Evolutionary conservation across 1,140 invertebrate genomes (phyloP).

Genomic region (Polyergus mexicanus): DNA sequence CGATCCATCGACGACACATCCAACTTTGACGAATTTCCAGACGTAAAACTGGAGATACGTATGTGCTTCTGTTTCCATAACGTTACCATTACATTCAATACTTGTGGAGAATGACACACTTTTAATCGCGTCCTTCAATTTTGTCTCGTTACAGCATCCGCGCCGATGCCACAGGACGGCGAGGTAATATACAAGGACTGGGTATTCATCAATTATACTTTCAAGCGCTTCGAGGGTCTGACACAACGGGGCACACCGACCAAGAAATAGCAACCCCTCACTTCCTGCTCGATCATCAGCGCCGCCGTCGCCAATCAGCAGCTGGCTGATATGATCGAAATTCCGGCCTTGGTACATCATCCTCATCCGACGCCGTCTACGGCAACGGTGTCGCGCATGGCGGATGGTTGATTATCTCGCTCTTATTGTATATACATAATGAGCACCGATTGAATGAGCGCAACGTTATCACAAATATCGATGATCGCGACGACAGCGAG

Average conservation of each 20-base stretch:
- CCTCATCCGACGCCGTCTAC: slow-evolving; percentile 78
- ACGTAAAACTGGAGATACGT: slow-evolving; percentile 99
- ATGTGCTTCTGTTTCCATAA: slow-evolving; percentile 86
- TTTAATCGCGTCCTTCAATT: not conserved
- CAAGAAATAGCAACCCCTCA: slow-evolving; percentile 89
- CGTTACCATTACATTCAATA: not conserved
- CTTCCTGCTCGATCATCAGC: slow-evolving; percentile 72
- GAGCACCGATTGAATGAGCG: slow-evolving; percentile 27
- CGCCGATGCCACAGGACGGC: slow-evolving; percentile 93
- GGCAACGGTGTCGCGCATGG: slow-evolving; percentile 60
- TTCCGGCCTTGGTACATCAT: slow-evolving; percentile 83
- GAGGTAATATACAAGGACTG: slow-evolving; percentile 98
- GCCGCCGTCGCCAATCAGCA: slow-evolving; percentile 73
- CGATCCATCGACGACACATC: slow-evolving; percentile 98
- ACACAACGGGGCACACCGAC: slow-evolving; percentile 94
- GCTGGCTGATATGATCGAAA: slow-evolving; percentile 76
- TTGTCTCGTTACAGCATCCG: slow-evolving; percentile 89
- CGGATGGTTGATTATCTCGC: slow-evolving; percentile 72
- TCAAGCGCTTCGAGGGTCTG: slow-evolving; percentile 98
- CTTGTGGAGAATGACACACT: not conserved
- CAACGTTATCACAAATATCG: slow-evolving; percentile 40
- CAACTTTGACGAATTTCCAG: slow-evolving; percentile 99
- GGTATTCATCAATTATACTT: slow-evolving; percentile 99
- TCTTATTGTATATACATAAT: slow-evolving; percentile 71
- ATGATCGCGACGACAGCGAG: not conserved